Evolutionary conservation across 2,113 vertebrate species (phyloP), one percentile per base, ranked within the genome.

Genomic region (Antechinus flavipes): DNA sequence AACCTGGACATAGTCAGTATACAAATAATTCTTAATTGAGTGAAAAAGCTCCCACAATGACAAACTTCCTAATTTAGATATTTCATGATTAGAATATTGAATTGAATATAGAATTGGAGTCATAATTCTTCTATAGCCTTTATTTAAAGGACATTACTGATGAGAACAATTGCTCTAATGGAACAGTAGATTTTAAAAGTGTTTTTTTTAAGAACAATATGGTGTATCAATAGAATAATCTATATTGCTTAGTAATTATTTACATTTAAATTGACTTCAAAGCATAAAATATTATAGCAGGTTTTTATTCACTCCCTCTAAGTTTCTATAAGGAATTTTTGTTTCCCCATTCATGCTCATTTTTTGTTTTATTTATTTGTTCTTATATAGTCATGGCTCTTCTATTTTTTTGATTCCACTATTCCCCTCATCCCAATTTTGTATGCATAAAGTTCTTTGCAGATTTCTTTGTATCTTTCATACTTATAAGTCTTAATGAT

Each of bases 1-100:
- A 89, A 89, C n/a, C 84, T 24, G 93, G 56, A 54, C 93, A 90
- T 19, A 68, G 93, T 93, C 76, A n/a, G 30, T 90, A 46, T 16
- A 14, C 91, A 95, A 94, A 89, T 0, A 94, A 93, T n/a, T 55
- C 27, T 92, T 90, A 35, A 8, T 54, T 95, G 76, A 52, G 47
- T 0, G 7, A 54, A 91, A 76, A 94, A 95, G 35, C 55, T 53
- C 76, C 26, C 50, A 46, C 93, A 94, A 68, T 92, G 27, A 89
- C 56, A 96, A 91, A 35, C 25, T 14, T 89, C 23, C 24, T 47
- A 54, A 61, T 47, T 50, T 19, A 49, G 91, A 93, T 90, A 47
- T 49, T 91, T 46, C 1, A 84, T 96, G 61, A 94, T 91, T 90
- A 93, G 90, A 92, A 53, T 42, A 19, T 93, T 42, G 42, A 12